phyloP scores from a whole-genome alignment of 2,113 vertebrate genomes.

The Periophthalmus modestus region DNA sequence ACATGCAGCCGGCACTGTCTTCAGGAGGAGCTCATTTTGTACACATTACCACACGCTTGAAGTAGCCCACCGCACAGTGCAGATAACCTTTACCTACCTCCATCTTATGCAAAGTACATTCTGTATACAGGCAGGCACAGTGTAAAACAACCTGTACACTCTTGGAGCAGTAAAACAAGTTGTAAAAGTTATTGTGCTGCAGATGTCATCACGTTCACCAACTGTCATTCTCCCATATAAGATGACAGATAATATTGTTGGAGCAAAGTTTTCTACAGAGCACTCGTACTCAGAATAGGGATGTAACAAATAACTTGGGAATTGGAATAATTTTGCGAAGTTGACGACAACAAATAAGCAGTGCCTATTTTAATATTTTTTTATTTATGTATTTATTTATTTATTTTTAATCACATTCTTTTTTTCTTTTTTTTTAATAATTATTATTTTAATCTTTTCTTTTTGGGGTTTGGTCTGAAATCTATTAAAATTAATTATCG shows the following conservation, averaged over 20 bases:
- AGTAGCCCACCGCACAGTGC: slow-evolving; percentile 53
- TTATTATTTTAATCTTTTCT: too few relatives aligned
- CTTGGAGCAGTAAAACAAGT: not conserved
- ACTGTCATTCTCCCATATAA: not conserved
- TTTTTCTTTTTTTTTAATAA: too few relatives aligned
- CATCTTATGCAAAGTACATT: not conserved
- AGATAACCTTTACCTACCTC: not conserved
- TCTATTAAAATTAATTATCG: too few relatives aligned
- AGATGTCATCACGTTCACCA: not conserved
- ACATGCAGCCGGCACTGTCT: slow-evolving; percentile 45
- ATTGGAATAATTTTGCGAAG: too few relatives aligned
- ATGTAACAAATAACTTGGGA: too few relatives aligned
- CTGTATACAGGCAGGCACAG: not conserved
- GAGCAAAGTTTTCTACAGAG: too few relatives aligned
- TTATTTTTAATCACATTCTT: too few relatives aligned
- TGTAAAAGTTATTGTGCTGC: not conserved
- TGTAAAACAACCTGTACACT: not conserved
- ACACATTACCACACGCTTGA: slow-evolving; percentile 53
- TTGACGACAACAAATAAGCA: too few relatives aligned
- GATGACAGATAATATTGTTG: not conserved
- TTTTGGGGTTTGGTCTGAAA: too few relatives aligned
- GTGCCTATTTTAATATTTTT: too few relatives aligned
- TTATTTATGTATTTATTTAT: too few relatives aligned
- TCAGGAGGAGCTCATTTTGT: slow-evolving; percentile 50
- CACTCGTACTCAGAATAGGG: too few relatives aligned